Evolutionary conservation across 2,113 vertebrate species (phyloP), one percentile per base, ranked within the genome.

Genomic region (Cololabis saira): DNA sequence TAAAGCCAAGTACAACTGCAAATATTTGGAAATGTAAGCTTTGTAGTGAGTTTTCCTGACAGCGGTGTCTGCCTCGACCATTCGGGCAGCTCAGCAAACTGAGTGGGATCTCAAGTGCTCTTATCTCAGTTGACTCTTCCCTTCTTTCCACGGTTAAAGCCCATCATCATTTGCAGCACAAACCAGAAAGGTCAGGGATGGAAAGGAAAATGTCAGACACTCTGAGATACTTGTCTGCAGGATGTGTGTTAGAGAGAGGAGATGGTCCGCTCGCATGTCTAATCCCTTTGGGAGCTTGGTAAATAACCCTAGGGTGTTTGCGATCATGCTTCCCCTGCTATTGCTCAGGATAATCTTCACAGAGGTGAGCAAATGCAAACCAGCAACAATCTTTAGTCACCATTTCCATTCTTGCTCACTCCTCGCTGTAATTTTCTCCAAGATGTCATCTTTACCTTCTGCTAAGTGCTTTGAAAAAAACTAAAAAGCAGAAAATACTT

Each of bases 241-340:
- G 58, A 56, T 13, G 17, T 21, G 37, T 37, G 33, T 37, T 37
- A 37, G 33, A 37, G 6, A 9, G 33, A n/a, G 18, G 45, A 42
- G 44, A 42, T 12, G 12, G 54, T 15, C 3, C 7, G 65, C 61
- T 48, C 17, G 63, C 42, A 24, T 41, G 62, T 68, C 71, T 58
- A n/a, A 48, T 62, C 64, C 76, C 61, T 60, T 54, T n/a, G 63
- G 77, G 71, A 51, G 24, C 30, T n/a, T 24, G 12, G 85, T 65
- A 83, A 80, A 85, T 61, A 85, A 71, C 83, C 73, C 48, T 1
- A 53, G 67, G 83, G 53, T 73, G 64, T 85, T 74, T 74, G 59
- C 54, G 16, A 4, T 1, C 37, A 30, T 76, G 41, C 55, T 44
- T 45, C 43, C 49, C 33, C 47, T 50, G 56, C 67, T 61, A 30